These are phyloP conservation scores for Drosophila littoralis DNA, from an alignment of 1,140 invertebrate genomes.

Conservation along the genomic window DNA sequence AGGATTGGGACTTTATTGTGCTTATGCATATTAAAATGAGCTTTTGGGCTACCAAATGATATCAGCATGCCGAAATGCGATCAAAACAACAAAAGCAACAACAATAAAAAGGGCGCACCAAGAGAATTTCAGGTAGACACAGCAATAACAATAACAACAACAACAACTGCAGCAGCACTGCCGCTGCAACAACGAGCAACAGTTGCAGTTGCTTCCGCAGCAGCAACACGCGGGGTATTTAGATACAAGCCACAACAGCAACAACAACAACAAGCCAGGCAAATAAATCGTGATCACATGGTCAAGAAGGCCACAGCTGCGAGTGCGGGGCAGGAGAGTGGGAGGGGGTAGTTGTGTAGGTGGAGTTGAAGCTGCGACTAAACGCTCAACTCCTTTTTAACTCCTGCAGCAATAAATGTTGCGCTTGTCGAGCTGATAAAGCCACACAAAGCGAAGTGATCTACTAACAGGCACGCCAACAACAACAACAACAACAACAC, in stretches of 20 bases:
- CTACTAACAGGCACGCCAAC: slow-evolving; percentile 81
- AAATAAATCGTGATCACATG: slow-evolving; percentile 84
- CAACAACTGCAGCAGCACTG: slow-evolving; percentile 23
- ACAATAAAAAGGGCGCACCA: slow-evolving; percentile 8
- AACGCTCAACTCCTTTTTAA: slow-evolving; percentile 74
- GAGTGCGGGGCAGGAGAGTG: slow-evolving; percentile 18
- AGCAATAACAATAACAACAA: slow-evolving; percentile 25
- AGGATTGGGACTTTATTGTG: not conserved
- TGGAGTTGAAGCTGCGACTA: slow-evolving; percentile 58
- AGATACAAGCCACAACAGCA: slow-evolving; percentile 58
- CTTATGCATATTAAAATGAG: slow-evolving; percentile 27
- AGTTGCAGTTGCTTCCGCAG: slow-evolving; percentile 55
- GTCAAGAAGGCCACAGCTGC: slow-evolving; percentile 68
- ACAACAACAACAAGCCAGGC: slow-evolving; percentile 59
- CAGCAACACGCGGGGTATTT: slow-evolving; percentile 72
- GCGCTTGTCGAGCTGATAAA: slow-evolving; percentile 80
- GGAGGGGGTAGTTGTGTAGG: slow-evolving; percentile 37
- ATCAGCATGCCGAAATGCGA: slow-evolving; percentile 34
- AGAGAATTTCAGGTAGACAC: slow-evolving; percentile 13
- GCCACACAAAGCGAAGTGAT: slow-evolving; percentile 83
- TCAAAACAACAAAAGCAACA: slow-evolving; percentile 27
- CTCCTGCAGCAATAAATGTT: slow-evolving; percentile 82
- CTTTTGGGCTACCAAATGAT: slow-evolving; percentile 25
- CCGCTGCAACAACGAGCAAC: slow-evolving; percentile 37
- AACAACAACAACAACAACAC: slow-evolving; percentile 46